A percentile compares a stretch with the other conserved stretches of the same genome.
phyloP scores from a whole-genome alignment of 2,113 vertebrate genomes.

The Sturnira hondurensis region DNA sequence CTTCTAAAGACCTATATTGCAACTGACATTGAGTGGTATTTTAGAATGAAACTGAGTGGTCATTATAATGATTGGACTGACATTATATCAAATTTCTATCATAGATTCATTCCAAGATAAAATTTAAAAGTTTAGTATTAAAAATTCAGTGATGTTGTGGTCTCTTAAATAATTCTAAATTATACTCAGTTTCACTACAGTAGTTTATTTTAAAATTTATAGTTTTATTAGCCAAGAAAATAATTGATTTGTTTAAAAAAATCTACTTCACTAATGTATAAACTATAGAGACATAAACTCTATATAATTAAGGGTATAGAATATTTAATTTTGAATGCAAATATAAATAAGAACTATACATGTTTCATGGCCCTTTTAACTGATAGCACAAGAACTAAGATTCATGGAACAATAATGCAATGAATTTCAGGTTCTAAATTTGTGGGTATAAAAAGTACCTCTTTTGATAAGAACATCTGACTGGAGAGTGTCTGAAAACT shows the following conservation, averaged over 20 bases:
- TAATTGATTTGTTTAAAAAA: slow-evolving; percentile 30
- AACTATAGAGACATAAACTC: neutral
- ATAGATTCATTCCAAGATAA: neutral
- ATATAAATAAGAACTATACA: neutral
- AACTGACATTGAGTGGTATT: neutral
- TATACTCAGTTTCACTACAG: neutral
- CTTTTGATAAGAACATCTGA: slow-evolving; percentile 67
- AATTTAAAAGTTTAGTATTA: neutral
- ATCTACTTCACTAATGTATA: neutral
- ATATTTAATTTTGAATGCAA: slow-evolving; percentile 9
- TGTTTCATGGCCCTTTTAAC: neutral
- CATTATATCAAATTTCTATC: slow-evolving; percentile 17
- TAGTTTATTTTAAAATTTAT: neutral
- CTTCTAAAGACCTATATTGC: neutral
- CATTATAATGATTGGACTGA: neutral
- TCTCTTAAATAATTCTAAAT: slow-evolving; percentile 39
- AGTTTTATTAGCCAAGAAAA: neutral
- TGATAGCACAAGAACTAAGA: neutral
- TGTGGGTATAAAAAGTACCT: slow-evolving; percentile 55
- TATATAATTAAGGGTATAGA: slow-evolving; percentile 5
- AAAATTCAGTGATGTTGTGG: neutral
- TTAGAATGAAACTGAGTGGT: neutral
- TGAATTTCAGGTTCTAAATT: slow-evolving; percentile 65
- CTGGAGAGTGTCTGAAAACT: slow-evolving; percentile 65
- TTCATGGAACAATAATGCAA: slow-evolving; percentile 45